Evolutionary conservation across 2,797 vertebrate species (phyloP).

Genomic region (Sparus aurata): DNA sequence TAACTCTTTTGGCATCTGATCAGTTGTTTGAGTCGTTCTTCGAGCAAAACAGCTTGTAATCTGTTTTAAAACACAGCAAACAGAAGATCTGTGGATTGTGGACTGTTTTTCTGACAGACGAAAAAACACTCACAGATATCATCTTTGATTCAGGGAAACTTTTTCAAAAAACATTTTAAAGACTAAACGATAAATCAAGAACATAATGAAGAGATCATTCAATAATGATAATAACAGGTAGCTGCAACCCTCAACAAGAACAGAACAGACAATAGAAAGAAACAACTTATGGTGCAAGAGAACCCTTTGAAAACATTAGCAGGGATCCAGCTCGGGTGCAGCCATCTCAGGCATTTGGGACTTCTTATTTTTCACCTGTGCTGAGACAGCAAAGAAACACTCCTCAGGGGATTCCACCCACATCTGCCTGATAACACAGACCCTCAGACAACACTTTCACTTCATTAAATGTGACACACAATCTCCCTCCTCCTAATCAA

Average conservation of each 20-base stretch:
- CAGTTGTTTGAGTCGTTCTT: background rate
- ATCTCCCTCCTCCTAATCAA: slow-evolving; percentile 52
- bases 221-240: background rate
- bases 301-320: background rate
- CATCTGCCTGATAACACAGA: slow-evolving; percentile 30
- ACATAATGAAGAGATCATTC: background rate
- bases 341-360: slow-evolving; percentile 24
- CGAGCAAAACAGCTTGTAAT: background rate
- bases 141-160: background rate
- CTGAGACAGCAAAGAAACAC: slow-evolving; percentile 42
- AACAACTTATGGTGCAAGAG: slow-evolving; percentile 2
- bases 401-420: slow-evolving; percentile 43
- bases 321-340: slow-evolving; percentile 22
- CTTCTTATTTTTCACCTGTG: slow-evolving; percentile 47
- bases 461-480: slow-evolving; percentile 58
- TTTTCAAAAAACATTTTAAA: background rate
- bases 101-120: background rate
- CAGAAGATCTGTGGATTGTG: background rate
- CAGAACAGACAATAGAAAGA: background rate
- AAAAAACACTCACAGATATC: background rate
- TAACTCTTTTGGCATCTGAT: background rate
- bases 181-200: background rate
- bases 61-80: background rate
- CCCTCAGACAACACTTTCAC: slow-evolving; percentile 44
- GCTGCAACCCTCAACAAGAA: background rate